phyloP scores from a whole-genome alignment of 2,888 invertebrate species.

The Ochropleura plecta region DNA sequence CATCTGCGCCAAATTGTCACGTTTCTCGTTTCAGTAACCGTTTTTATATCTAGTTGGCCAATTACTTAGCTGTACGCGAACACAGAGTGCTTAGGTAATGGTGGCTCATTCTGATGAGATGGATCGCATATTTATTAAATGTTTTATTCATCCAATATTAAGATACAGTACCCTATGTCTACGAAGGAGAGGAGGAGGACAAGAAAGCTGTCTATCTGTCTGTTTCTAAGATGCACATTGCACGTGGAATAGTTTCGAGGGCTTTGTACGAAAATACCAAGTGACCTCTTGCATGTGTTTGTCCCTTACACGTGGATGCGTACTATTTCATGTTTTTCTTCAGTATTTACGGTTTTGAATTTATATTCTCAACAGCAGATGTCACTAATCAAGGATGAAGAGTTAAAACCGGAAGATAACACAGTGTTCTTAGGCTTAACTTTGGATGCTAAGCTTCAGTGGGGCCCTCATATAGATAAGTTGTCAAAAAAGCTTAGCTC shows the following conservation, averaged over 20 bases:
- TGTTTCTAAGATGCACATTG: constrained; percentile 5
- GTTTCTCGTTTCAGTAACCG: constrained; percentile 50
- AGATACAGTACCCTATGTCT: constrained; percentile 58
- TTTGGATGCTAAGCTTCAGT: too few relatives aligned
- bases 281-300: neutral
- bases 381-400: too few relatives aligned
- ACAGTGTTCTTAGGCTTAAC: too few relatives aligned
- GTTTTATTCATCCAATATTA: constrained; percentile 74
- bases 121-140: constrained; percentile 73
- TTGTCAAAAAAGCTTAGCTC: too few relatives aligned
- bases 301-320: constrained; percentile 12
- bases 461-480: too few relatives aligned
- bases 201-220: constrained; percentile 32
- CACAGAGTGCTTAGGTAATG: constrained; percentile 67
- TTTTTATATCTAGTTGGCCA: constrained; percentile 53
- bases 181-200: constrained; percentile 58
- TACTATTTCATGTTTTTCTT: neutral
- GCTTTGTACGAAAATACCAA: constrained; percentile 13
- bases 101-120: constrained; percentile 71
- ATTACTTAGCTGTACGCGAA: constrained; percentile 61
- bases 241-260: constrained; percentile 20
- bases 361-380: neutral
- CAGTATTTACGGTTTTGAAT: neutral
- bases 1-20: constrained; percentile 36
- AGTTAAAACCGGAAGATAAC: too few relatives aligned